A percentile compares a stretch with the other conserved stretches of the same genome.
Evolutionary conservation across 2,888 invertebrate genomes (phyloP).

Genomic region (Sycophila texana): DNA sequence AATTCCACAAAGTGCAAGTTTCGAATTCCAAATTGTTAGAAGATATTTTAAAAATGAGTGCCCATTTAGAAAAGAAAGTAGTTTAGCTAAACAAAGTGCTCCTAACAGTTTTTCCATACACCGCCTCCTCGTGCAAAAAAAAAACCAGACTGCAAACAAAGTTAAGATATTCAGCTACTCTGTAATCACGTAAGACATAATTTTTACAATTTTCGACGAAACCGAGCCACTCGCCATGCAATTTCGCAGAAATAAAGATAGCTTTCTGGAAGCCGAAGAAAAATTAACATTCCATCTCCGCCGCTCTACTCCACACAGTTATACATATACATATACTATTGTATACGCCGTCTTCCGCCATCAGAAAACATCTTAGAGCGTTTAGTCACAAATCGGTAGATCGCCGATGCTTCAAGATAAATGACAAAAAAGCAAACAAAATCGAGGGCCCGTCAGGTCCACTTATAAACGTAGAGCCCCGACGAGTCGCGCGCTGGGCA

Average conservation of each 20-base stretch:
- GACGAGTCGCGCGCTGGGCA: neutral
- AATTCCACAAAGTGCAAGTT: conserved; percentile 2
- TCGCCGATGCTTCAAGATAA: too few relatives aligned
- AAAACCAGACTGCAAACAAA: conserved; percentile 15
- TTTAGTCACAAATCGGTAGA: too few relatives aligned
- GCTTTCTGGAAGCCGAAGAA: neutral
- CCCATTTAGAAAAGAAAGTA: neutral
- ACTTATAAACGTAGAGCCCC: neutral
- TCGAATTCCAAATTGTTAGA: neutral
- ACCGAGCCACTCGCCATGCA: neutral
- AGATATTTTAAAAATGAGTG: conserved; percentile 4
- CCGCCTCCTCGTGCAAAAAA: neutral
- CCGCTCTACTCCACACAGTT: too few relatives aligned
- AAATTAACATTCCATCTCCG: neutral
- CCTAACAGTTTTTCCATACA: neutral
- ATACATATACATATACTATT: too few relatives aligned
- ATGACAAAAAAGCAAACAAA: conserved; percentile 7
- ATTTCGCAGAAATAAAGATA: conserved; percentile 9
- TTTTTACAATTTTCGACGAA: neutral
- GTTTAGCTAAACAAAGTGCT: neutral
- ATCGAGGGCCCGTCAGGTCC: neutral
- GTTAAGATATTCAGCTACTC: conserved; percentile 9
- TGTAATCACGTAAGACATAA: conserved; percentile 21
- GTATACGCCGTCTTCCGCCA: too few relatives aligned
- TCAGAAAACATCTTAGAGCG: too few relatives aligned